These are phyloP conservation scores for Eremobia ochroleuca DNA, from an alignment of 2,888 invertebrate genomes.

Conservation along the genomic window DNA sequence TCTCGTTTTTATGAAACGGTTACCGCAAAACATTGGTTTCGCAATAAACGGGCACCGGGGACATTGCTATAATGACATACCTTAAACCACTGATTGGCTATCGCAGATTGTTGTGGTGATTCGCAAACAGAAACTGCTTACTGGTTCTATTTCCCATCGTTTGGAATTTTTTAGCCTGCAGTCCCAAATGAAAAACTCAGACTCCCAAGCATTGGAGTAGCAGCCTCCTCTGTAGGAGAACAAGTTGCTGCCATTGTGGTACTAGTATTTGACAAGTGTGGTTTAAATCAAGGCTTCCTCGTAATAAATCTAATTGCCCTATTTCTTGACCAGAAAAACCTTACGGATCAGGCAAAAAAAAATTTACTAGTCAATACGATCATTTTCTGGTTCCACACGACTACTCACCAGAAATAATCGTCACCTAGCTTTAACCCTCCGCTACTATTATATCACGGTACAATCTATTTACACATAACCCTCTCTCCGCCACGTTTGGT, in stretches of 20 bases:
- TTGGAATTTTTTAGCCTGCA: not conserved
- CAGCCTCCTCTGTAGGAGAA: not conserved
- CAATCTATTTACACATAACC: conserved; percentile 45
- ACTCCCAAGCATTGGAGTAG: not conserved
- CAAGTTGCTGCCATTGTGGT: not conserved
- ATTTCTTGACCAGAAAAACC: not conserved
- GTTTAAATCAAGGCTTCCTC: not conserved
- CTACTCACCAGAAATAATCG: conserved; percentile 11
- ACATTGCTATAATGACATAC: conserved; percentile 7
- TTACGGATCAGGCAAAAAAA: not conserved
- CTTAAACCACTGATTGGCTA: conserved; percentile 7
- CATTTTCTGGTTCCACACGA: not conserved
- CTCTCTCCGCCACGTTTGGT: conserved; percentile 41
- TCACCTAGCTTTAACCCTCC: conserved; percentile 18
- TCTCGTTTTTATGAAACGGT: not conserved
- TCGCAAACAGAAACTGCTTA: not conserved
- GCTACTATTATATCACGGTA: conserved; percentile 2
- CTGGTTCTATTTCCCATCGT: not conserved
- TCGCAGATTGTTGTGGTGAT: not conserved
- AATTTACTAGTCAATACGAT: not conserved
- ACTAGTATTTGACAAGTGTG: not conserved
- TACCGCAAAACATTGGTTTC: not conserved
- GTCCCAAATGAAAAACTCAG: not conserved
- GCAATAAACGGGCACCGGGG: too few species aligned
- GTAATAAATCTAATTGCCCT: not conserved